These are phyloP conservation scores for Lepidurus couesii DNA, from an alignment of 1,140 invertebrate species.

Conservation along the genomic window DNA sequence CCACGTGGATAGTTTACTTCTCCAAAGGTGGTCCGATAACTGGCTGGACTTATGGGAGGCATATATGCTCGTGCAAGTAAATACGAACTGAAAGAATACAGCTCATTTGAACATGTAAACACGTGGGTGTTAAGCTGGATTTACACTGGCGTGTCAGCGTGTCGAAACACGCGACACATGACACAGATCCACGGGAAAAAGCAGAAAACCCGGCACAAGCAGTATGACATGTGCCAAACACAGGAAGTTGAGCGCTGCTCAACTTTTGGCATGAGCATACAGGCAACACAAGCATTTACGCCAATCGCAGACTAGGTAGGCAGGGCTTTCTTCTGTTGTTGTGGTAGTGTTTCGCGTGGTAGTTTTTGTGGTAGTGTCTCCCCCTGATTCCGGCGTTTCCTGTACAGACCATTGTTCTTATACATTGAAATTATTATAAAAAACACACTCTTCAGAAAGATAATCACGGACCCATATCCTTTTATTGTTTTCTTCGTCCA, in stretches of 20 bases:
- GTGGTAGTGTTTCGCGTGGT: not conserved
- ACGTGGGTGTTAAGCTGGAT: not conserved
- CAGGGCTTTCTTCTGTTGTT: not conserved
- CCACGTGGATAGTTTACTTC: constrained; percentile 3
- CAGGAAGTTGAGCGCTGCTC: not conserved
- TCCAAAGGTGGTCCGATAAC: not conserved
- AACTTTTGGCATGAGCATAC: not conserved
- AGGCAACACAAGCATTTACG: not conserved
- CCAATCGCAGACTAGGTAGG: constrained; percentile 1
- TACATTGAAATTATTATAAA: too few relatives aligned
- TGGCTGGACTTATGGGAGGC: not conserved
- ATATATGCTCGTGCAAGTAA: not conserved
- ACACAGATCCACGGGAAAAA: not conserved
- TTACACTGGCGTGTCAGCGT: too few relatives aligned
- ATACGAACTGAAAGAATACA: not conserved
- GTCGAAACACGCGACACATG: too few relatives aligned
- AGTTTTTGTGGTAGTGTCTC: too few relatives aligned
- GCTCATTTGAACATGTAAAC: not conserved
- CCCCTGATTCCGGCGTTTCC: too few relatives aligned
- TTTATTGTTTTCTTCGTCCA: too few relatives aligned
- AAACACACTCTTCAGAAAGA: too few relatives aligned
- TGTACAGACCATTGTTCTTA: too few relatives aligned
- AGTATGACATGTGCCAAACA: too few relatives aligned
- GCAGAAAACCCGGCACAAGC: too few relatives aligned
- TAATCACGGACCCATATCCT: too few relatives aligned